A percentile compares a stretch with the other conserved stretches of the same genome.
Evolutionary conservation across 2,113 vertebrate genomes (phyloP).

Genomic region (Daboia siamensis): DNA sequence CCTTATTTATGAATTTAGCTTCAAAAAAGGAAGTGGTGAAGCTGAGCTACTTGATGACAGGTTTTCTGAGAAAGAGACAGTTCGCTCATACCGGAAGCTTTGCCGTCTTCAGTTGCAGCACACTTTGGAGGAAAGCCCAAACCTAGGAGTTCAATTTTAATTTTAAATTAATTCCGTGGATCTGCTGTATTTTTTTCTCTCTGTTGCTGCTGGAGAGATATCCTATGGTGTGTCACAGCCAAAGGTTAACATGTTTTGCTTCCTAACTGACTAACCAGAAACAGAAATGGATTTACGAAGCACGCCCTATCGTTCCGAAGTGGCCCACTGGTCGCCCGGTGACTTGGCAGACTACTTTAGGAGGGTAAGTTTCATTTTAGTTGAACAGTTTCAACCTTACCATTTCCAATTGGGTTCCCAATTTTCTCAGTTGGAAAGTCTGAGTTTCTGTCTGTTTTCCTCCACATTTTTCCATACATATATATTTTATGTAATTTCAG

Average conservation of each 20-base stretch:
- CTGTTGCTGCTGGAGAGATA: rapidly evolving
- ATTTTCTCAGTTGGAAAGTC: background rate
- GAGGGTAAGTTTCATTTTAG: slow-evolving; percentile 60
- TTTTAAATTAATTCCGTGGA: background rate
- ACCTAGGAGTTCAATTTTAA: background rate
- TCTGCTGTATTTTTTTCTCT: background rate
- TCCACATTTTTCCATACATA: background rate
- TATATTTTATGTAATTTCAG: background rate
- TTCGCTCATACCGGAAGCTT: slow-evolving; percentile 69
- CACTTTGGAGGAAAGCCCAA: background rate
- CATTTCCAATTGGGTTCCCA: background rate
- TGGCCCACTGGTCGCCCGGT: slow-evolving; percentile 78
- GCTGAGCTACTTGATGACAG: slow-evolving; percentile 67
- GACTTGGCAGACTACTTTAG: slow-evolving; percentile 82
- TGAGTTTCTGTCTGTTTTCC: background rate
- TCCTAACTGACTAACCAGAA: background rate
- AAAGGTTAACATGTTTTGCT: slow-evolving; percentile 14
- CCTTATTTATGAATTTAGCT: slow-evolving; percentile 77
- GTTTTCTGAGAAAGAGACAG: slow-evolving; percentile 73
- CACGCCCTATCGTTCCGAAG: slow-evolving; percentile 77
- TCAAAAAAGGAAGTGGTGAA: slow-evolving; percentile 78
- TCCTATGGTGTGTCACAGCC: background rate
- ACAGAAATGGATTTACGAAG: slow-evolving; percentile 75
- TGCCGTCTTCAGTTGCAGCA: slow-evolving; percentile 45
- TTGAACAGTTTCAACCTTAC: background rate